Evolutionary conservation across 2,797 vertebrate genomes (phyloP), one percentile per base, ranked within the genome.

Genomic region (Pseudochirops corinnae): DNA sequence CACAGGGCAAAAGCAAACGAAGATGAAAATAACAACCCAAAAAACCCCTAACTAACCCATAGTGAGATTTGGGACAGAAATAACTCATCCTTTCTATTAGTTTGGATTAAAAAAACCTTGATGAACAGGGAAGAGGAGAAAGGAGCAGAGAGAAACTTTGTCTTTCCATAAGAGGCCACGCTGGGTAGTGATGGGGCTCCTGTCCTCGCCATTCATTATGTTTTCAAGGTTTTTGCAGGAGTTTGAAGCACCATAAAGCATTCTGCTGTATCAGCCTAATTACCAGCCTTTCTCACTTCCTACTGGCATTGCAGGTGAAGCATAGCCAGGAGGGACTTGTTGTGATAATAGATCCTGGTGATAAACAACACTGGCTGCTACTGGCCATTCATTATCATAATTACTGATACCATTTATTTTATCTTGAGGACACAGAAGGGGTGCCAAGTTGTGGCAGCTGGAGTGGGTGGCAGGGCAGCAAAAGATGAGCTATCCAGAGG

Each of bases 91-190:
- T 94, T 56, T 96, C 95, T 93, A 60, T 97, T 94, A 96, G 28
- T 94, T 95, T 93, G 74, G 94, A 98, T 57, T 91, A n/a, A n/a
- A 90, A 96, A 97, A 91, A 93, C 91, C 82, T 94, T 67, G 52
- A 93, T 87, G 95, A 92, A 91, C 93, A 94, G 91, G 91, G 53
- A 92, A 87, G 92, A 74, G 39, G 74, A 87, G 39, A 87, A 87
- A 50, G 74, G 39, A 87, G 39, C 39, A 87, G 57, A 93, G 62
- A 93, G 56, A 92, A 92, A 21, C 14, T 26, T 62, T 1, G 7
- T 55, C 56, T 95, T 74, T 46, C 52, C 94, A 52, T 50, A 50
- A 7, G 46, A 90, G 60, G 5, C 0, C 91, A 87, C 93, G 94
- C 95, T 96, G 53, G 50, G 93, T 39, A 0, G 39, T 28, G 12